Evolutionary conservation across 2,113 vertebrate species (phyloP).

Genomic region (Trichechus manatus): DNA sequence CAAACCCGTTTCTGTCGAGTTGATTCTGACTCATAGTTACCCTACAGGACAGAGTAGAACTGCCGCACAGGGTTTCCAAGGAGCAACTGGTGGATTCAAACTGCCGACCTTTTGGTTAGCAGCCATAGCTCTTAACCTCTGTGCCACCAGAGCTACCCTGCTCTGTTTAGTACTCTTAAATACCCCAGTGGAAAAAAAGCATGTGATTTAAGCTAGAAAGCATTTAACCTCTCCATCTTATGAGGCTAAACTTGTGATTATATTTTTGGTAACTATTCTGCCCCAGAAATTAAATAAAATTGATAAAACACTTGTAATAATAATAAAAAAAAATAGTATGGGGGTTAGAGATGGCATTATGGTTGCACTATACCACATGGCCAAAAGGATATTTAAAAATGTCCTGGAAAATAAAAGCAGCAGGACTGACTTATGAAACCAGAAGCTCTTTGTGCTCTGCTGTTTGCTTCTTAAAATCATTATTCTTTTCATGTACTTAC

Average conservation of each 20-base stretch:
- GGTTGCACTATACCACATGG: background rate
- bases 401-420: conserved; percentile 34
- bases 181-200: background rate
- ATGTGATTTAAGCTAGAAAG: conserved; percentile 31
- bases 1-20: too few species aligned
- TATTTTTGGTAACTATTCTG: conserved; percentile 41
- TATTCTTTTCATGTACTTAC: background rate
- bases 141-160: too few species aligned
- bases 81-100: too few species aligned
- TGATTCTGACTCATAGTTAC: too few species aligned
- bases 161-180: background rate
- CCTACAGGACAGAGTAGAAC: too few species aligned
- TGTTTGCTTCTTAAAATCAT: conserved; percentile 36
- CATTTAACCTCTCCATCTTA: background rate
- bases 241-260: conserved; percentile 20
- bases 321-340: conserved; percentile 8
- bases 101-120: too few species aligned
- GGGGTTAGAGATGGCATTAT: background rate
- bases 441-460: background rate
- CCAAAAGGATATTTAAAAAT: conserved; percentile 41
- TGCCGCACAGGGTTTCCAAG: too few species aligned
- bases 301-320: background rate
- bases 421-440: conserved; percentile 40
- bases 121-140: too few species aligned
- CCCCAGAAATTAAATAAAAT: conserved; percentile 42